A percentile compares a stretch with the other conserved stretches of the same genome.
phyloP scores from a whole-genome alignment of 2,797 vertebrate species.

The Onychomys torridus region DNA sequence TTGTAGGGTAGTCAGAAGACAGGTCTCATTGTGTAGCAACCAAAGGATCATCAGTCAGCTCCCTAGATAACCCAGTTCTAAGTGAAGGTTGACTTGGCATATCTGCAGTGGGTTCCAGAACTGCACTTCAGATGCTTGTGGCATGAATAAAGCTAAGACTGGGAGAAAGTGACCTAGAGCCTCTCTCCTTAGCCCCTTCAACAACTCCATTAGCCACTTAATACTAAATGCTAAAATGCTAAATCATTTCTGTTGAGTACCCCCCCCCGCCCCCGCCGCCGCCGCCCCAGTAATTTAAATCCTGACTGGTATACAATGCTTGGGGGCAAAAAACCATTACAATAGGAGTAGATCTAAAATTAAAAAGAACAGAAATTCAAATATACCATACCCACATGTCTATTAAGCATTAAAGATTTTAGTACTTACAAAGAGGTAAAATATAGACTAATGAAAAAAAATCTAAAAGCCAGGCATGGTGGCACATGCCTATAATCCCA shows the following conservation, averaged over 20 bases:
- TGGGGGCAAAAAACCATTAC: not conserved
- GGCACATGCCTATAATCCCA: not conserved
- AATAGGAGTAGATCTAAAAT: slow-evolving; percentile 7
- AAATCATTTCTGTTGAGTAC: slow-evolving; percentile 12
- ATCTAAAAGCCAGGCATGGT: not conserved
- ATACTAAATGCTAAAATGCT: not conserved
- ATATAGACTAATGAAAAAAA: not conserved
- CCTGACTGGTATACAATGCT: not conserved
- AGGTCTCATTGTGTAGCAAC: not conserved
- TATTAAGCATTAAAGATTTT: not conserved
- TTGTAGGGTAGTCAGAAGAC: not conserved
- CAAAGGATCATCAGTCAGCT: not conserved
- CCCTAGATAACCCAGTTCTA: not conserved
- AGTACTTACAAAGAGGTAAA: slow-evolving; percentile 8
- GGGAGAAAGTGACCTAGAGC: not conserved
- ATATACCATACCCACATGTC: not conserved
- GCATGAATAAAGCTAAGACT: not conserved
- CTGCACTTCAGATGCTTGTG: not conserved
- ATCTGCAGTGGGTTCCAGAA: not conserved
- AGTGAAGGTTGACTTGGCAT: not conserved
- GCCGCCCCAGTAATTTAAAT: slow-evolving; percentile 55
- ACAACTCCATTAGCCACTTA: slow-evolving; percentile 2
- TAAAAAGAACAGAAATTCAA: slow-evolving; percentile 22
- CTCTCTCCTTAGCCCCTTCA: not conserved
- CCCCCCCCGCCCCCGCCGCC: too few relatives aligned